Evolutionary conservation across 1,140 invertebrate genomes (phyloP).

Genomic region (Leptinotarsa undecemlineata): DNA sequence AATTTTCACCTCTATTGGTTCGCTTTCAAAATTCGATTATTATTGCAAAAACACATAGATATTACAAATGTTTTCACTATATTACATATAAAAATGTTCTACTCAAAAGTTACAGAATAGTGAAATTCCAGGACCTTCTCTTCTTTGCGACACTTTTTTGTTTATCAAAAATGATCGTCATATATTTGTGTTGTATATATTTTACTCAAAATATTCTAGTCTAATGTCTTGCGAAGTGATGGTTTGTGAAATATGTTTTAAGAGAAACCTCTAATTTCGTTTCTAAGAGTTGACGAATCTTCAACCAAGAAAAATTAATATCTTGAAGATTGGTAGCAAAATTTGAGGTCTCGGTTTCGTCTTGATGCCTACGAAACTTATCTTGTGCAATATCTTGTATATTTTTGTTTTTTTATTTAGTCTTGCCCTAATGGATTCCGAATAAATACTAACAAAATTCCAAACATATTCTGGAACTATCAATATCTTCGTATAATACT

Average conservation of each 20-base stretch:
- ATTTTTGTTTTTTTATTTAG: neutral
- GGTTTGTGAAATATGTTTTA: neutral
- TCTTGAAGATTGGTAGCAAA: no score
- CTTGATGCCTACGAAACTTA: no score
- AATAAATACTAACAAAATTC: neutral
- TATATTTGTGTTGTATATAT: conserved; percentile 25
- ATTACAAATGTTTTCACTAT: no score
- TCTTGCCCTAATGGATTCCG: neutral
- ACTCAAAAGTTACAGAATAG: no score
- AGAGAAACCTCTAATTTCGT: neutral
- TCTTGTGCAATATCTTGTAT: conserved; percentile 8
- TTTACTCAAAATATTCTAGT: conserved; percentile 32
- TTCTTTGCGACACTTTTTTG: conserved; percentile 1
- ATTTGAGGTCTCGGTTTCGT: no score
- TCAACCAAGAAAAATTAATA: no score
- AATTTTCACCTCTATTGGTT: neutral
- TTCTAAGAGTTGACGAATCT: neutral
- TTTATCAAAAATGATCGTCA: conserved; percentile 9
- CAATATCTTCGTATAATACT: neutral
- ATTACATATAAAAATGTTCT: no score
- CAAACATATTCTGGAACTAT: neutral
- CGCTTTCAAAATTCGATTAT: neutral
- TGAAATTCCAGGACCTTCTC: no score
- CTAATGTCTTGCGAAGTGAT: conserved; percentile 29
- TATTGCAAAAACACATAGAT: neutral